Percentiles rank a stretch among this genome's conserved stretches.
These are phyloP conservation scores for Tenebrio molitor DNA, from an alignment of 1,140 invertebrate genomes.

Conservation along the genomic window DNA sequence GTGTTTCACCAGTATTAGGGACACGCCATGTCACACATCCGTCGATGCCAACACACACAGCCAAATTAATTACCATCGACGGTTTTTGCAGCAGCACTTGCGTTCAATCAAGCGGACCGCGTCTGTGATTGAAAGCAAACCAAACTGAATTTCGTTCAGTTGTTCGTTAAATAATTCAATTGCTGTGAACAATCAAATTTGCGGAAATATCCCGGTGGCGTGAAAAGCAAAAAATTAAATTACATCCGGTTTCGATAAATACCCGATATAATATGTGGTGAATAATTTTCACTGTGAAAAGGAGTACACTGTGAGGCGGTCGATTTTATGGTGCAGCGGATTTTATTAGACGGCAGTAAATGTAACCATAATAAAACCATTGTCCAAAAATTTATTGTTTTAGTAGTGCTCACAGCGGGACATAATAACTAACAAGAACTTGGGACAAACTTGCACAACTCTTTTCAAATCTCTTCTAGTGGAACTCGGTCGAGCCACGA, in stretches of 20 bases:
- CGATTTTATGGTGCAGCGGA: conserved; percentile 30
- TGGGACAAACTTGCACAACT: background rate
- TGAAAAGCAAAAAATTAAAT: conserved; percentile 40
- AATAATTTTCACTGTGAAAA: conserved; percentile 2
- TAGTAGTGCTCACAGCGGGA: conserved; percentile 23
- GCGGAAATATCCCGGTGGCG: conserved; percentile 25
- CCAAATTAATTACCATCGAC: conserved; percentile 40
- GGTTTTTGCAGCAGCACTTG: conserved; percentile 36
- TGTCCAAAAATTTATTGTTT: conserved; percentile 42
- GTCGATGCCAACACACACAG: background rate
- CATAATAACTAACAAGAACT: conserved; percentile 21
- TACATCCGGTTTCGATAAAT: conserved; percentile 36
- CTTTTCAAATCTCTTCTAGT: background rate
- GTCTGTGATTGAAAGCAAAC: conserved; percentile 45
- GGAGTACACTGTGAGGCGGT: background rate
- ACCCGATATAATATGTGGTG: conserved; percentile 3
- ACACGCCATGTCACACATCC: conserved; percentile 25
- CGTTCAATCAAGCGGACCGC: conserved; percentile 27
- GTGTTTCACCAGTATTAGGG: background rate
- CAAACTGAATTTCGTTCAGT: conserved; percentile 43
- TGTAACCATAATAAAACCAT: conserved; percentile 45
- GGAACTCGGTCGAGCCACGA: no score
- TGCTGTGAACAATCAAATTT: conserved; percentile 35
- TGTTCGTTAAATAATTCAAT: conserved; percentile 41
- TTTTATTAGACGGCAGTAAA: conserved; percentile 39